Evolutionary conservation across 2,888 invertebrate species (phyloP).

Genomic region (Amaurobius ferox): DNA sequence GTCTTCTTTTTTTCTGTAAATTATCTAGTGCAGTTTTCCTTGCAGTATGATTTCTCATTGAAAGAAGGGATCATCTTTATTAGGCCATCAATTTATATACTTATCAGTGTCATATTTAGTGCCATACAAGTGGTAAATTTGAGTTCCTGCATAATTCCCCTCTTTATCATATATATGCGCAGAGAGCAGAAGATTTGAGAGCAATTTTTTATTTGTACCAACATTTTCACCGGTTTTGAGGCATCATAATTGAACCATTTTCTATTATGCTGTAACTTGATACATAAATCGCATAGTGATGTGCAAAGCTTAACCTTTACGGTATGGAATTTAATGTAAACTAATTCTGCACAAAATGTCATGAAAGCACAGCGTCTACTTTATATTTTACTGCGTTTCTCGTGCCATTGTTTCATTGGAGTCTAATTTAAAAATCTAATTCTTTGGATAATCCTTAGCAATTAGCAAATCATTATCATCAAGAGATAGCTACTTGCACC

Average conservation of each 20-base stretch:
- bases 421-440: not conserved
- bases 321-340: slow-evolving; percentile 43
- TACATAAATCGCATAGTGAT: slow-evolving; percentile 32
- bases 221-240: slow-evolving; percentile 37
- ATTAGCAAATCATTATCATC: slow-evolving; percentile 26
- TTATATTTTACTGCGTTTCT: slow-evolving; percentile 27
- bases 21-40: slow-evolving; percentile 62
- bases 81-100: slow-evolving; percentile 71
- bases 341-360: slow-evolving; percentile 65
- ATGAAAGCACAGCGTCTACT: slow-evolving; percentile 55
- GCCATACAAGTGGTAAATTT: slow-evolving; percentile 71
- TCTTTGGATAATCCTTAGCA: slow-evolving; percentile 30
- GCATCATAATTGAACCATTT: slow-evolving; percentile 34
- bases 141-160: slow-evolving; percentile 64
- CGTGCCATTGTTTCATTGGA: slow-evolving; percentile 5
- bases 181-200: slow-evolving; percentile 17
- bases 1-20: slow-evolving; percentile 60
- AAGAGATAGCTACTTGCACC: slow-evolving; percentile 47
- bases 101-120: slow-evolving; percentile 72
- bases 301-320: slow-evolving; percentile 68
- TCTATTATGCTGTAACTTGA: slow-evolving; percentile 42
- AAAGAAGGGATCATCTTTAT: slow-evolving; percentile 69
- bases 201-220: slow-evolving; percentile 18
- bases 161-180: slow-evolving; percentile 24
- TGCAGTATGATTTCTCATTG: slow-evolving; percentile 61